Base-by-base conservation (phyloP, 2,797 vertebrate species). In the Pseudomugil tenellus region DNA sequence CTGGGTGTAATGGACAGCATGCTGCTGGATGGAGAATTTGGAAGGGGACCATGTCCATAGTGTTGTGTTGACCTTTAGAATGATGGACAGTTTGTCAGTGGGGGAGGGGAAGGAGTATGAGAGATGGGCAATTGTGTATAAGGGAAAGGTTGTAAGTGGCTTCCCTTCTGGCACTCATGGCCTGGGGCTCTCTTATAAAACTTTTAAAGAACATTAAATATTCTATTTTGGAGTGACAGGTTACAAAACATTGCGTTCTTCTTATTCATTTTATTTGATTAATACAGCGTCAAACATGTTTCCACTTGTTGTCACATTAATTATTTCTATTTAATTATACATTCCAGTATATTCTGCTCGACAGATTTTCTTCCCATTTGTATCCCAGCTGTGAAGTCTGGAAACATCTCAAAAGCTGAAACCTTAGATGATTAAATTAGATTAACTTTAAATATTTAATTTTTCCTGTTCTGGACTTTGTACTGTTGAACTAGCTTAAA, bases 51-150 rank as follows among this genome's bases (percentile, higher is more conserved):
- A 56, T n/a, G 61, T 69, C 64, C 53, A 48, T 37, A 25, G 56
- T 79, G 82, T 83, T 85, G 63, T 69, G 59, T 63, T 89, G 87
- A 86, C 84, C 84, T 87, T 88, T 83, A 75, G 11, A 74, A 63
- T 84, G 84, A 87, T 84, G 63, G 86, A 85, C 81, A 78, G 77
- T 75, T 74, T 69, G 79, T 75, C 79, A 78, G 67, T 21, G 7
- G 6, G 49, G 25, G 53, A 41, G 58, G 60, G n/a, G 51, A 77
- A 61, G 39, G 35, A 65, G 43, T 63, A 43, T 59, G 60, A 58
- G 63, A 71, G 46, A 72, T 63, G 35, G 72, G n/a, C 49, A 13
- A 37, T 29, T 61, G 17, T 60, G 58, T 79, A 65, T 61, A 67
- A 79, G 58, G 63, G 29, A 62, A 29, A 57, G 49, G 28, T 46